Evolutionary conservation across 2,888 invertebrate species (phyloP).

Genomic region (Catocala fraxini): DNA sequence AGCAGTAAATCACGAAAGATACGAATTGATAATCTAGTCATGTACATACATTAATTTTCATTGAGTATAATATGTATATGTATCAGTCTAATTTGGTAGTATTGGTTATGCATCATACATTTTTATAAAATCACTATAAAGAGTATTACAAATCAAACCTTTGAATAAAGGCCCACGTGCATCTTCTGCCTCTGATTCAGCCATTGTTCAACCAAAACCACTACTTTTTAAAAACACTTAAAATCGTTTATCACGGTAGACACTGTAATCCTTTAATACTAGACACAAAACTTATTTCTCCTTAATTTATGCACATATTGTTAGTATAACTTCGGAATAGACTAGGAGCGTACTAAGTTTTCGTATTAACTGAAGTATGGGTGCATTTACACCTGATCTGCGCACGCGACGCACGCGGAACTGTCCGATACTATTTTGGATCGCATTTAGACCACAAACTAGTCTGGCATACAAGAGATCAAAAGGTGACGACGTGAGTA

Average conservation of each 20-base stretch:
- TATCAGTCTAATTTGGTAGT: too few relatives aligned
- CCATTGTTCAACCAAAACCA: conserved; percentile 34
- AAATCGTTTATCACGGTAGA: not conserved
- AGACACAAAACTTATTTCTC: not conserved
- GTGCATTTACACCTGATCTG: conserved; percentile 79
- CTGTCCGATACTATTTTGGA: conserved; percentile 78
- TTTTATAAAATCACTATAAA: not conserved
- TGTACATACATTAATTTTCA: too few relatives aligned
- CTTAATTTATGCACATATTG: conserved; percentile 2
- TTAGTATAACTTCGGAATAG: conserved; percentile 24
- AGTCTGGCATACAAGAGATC: conserved; percentile 78
- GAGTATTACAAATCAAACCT: conserved; percentile 45
- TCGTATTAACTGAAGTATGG: conserved; percentile 58
- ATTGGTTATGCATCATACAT: too few relatives aligned
- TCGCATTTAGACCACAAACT: conserved; percentile 80
- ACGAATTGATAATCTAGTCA: too few relatives aligned
- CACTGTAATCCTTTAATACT: conserved; percentile 6
- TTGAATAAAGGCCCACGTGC: conserved; percentile 42
- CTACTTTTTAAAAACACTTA: conserved; percentile 21
- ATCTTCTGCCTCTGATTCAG: conserved; percentile 38
- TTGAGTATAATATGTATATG: too few relatives aligned
- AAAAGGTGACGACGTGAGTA: conserved; percentile 72
- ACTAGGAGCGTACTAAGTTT: conserved; percentile 43
- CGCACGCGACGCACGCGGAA: conserved; percentile 78
- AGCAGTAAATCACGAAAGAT: too few relatives aligned